phyloP scores from a whole-genome alignment of 2,888 invertebrate genomes.

The Lycaena phlaeas region DNA sequence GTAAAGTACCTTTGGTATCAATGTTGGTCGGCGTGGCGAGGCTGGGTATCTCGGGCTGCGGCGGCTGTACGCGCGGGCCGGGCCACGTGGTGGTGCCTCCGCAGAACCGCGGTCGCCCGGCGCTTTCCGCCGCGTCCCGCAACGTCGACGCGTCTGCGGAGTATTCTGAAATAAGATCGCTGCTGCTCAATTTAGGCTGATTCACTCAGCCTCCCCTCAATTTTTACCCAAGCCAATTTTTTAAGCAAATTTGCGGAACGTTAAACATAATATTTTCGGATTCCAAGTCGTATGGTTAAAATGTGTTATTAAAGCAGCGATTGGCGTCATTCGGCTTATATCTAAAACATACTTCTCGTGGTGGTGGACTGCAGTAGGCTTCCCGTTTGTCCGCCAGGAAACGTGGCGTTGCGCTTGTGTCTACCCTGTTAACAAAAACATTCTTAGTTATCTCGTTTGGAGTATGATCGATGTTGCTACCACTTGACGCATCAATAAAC shows the following conservation, averaged over 20 bases:
- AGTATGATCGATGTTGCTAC: too few species aligned
- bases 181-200: slow-evolving; percentile 9
- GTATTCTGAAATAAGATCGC: slow-evolving; percentile 41
- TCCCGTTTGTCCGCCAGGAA: slow-evolving; percentile 82
- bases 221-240: background rate
- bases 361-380: slow-evolving; percentile 75
- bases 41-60: slow-evolving; percentile 58
- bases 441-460: too few species aligned
- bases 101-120: slow-evolving; percentile 75
- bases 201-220: background rate
- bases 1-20: slow-evolving; percentile 70
- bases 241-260: too few species aligned
- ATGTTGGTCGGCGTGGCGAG: slow-evolving; percentile 50
- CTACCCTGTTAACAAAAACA: slow-evolving; percentile 72
- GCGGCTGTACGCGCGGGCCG: slow-evolving; percentile 64
- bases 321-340: too few species aligned
- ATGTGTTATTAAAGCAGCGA: background rate
- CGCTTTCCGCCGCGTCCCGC: slow-evolving; percentile 65
- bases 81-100: slow-evolving; percentile 71
- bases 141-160: slow-evolving; percentile 63
- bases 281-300: background rate
- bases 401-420: slow-evolving; percentile 85
- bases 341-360: slow-evolving; percentile 75
- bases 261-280: too few species aligned
- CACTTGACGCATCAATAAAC: too few species aligned